Conservation (phyloP, 2,797 vertebrate species). For the Pseudotriccus pelzelni region DNA sequence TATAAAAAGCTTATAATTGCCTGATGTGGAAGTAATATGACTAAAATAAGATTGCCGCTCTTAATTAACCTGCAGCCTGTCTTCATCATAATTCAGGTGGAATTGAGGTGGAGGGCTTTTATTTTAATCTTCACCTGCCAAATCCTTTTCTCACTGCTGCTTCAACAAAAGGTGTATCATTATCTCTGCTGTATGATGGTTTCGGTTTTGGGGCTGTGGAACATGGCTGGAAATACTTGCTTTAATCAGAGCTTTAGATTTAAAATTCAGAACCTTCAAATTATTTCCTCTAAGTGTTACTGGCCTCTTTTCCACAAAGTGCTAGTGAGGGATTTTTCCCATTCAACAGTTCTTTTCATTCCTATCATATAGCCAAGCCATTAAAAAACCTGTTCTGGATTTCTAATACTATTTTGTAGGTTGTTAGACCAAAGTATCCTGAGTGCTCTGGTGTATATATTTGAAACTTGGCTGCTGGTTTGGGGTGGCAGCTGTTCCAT, state of each 20-base stretch:
- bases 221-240: conserved; percentile 17
- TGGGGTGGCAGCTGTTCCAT: neutral
- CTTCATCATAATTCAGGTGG: neutral
- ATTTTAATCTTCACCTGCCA: conserved; percentile 17
- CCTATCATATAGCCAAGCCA: neutral
- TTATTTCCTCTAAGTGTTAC: neutral
- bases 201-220: neutral
- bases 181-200: neutral
- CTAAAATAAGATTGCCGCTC: conserved; percentile 34
- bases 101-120: conserved; percentile 55
- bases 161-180: neutral
- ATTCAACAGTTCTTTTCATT: neutral
- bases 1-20: conserved; percentile 56
- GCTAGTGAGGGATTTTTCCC: neutral
- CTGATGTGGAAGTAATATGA: conserved; percentile 11
- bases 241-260: conserved; percentile 20
- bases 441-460: neutral
- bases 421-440: neutral
- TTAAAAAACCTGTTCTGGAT: neutral
- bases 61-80: conserved; percentile 40
- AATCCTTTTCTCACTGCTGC: conserved; percentile 32
- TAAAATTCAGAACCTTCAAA: neutral
- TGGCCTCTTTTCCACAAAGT: neutral
- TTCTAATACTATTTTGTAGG: neutral
- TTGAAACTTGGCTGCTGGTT: neutral